A percentile compares a stretch with the other conserved stretches of the same genome.
Evolutionary conservation across 2,888 invertebrate genomes (phyloP).

Genomic region (Acanthosepion esculentum): DNA sequence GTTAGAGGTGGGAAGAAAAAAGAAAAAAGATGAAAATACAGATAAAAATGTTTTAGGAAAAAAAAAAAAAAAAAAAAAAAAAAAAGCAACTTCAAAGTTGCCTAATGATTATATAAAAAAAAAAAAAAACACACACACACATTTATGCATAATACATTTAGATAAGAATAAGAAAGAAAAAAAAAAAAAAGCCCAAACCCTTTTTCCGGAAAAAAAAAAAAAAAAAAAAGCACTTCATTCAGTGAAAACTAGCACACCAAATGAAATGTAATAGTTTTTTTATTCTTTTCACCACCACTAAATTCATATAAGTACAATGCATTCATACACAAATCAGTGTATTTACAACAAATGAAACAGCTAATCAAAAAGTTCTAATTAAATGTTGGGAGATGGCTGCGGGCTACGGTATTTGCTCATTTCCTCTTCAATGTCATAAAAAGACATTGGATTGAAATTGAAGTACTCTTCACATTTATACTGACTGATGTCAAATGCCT

Average conservation of each 20-base stretch:
- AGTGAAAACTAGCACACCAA: neutral
- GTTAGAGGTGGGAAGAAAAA: neutral
- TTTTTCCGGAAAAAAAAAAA: neutral
- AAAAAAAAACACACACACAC: no score
- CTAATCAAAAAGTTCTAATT: neutral
- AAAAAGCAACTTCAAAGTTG: no score
- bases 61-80: neutral
- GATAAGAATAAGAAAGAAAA: no score
- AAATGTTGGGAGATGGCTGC: neutral
- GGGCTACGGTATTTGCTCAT: constrained; percentile 5
- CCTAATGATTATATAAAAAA: no score
- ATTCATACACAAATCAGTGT: neutral
- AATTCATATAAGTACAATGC: neutral
- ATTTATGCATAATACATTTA: no score
- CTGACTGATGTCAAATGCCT: constrained; percentile 33
- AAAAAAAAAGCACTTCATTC: neutral
- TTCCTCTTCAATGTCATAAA: constrained; percentile 10
- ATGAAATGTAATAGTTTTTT: neutral
- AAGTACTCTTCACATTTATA: constrained; percentile 21
- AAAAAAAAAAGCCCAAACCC: no score
- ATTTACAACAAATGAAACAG: neutral
- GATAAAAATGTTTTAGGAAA: neutral
- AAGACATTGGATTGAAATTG: constrained; percentile 6
- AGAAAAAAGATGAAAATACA: neutral
- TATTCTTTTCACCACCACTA: constrained; percentile 33